Base-by-base conservation (phyloP, 2,888 invertebrate species). In the Synergus umbraculus region DNA sequence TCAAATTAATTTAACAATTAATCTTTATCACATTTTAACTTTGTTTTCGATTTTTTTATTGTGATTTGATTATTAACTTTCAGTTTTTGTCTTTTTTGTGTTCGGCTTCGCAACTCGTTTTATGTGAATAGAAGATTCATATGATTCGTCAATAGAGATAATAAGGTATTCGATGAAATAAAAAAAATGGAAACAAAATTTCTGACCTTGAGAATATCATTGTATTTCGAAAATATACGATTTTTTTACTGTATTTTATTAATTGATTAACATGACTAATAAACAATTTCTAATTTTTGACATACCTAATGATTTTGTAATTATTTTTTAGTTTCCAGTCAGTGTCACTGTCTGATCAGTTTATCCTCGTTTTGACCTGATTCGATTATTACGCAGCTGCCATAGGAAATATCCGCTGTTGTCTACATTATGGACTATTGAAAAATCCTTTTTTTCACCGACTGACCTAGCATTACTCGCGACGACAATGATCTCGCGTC, bases 401-500 rank as follows among this genome's bases (percentile, higher is more conserved):
- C 63, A 46, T 77, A 64, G 76, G 76, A 77, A 77, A 77, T 77
- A 77, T 63, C 64, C 43, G 46, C 29, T 77, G 76, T 77, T 77
- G 58, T 76, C 76, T 64, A 49, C 73, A 54, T 37, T 37, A 37
- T 37, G 54, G 54, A 22, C 46, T 77, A 15, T 43, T 77, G 76
- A 77, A 64, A 77, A 77, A 46, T 77, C 29, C 9, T 64, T 77
- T 77, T 77, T 77, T 77, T 60, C 76, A 64, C 76, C 76, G 76
- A 77, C 63, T 77, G 76, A 77, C 76, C 76, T 49, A 64, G 13
- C 43, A n/a, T 64, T 64, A 46, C 63, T 77, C 76, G 44, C 49
- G 73, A 73, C 49, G 73, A 73, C 73, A 73, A 73, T 73, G 73
- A 73, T 73, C 73, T 73, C 73, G n/a, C 22, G 12, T 22, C 60